Conservation (phyloP, 2,888 invertebrate genomes). For the Polydesmus complanatus region DNA sequence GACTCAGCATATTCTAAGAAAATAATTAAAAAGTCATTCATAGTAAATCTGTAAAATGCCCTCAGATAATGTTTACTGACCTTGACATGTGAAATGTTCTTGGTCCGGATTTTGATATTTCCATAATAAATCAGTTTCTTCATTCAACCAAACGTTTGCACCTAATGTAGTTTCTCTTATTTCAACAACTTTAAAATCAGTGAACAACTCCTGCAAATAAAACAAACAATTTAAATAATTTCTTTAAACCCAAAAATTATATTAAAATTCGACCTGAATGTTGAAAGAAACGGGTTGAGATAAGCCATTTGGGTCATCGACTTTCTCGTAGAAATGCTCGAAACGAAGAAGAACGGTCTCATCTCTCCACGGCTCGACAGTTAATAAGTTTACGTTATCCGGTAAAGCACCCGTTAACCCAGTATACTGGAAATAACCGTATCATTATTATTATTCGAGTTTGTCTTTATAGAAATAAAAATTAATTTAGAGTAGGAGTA, state of each 20-base stretch:
- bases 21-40: background rate
- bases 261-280: background rate
- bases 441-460: too few relatives aligned
- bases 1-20: background rate
- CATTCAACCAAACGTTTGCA: background rate
- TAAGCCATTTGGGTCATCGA: constrained; percentile 40
- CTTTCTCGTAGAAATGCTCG: constrained; percentile 57
- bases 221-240: background rate
- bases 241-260: background rate
- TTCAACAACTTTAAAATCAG: background rate
- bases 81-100: too few relatives aligned
- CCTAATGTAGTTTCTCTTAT: background rate
- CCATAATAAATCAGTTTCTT: background rate
- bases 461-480: too few relatives aligned
- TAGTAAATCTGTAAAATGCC: too few relatives aligned
- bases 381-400: constrained; percentile 56
- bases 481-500: too few relatives aligned
- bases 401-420: constrained; percentile 46
- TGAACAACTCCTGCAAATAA: background rate
- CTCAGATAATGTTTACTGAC: too few relatives aligned
- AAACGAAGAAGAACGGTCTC: constrained; percentile 48
- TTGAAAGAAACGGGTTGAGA: background rate
- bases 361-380: constrained; percentile 59
- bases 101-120: background rate
- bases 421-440: constrained; percentile 36